Evolutionary conservation across 2,113 vertebrate species (phyloP), one percentile per base, ranked within the genome.

Genomic region (Syngnathoides biaculeatus): DNA sequence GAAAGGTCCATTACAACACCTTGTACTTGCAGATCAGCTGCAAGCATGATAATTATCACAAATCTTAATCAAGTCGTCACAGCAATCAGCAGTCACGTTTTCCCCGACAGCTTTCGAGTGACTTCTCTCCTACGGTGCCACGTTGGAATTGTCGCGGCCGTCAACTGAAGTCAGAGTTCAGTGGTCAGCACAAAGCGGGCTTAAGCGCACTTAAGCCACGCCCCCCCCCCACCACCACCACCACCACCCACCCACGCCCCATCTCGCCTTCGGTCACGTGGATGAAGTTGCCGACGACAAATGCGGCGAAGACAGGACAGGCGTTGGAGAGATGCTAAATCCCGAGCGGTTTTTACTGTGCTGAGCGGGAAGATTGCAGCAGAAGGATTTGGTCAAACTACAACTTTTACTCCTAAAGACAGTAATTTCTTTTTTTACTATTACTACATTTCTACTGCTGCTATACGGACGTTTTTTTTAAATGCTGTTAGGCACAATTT

Each of bases 121-220:
- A 42, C 22, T 68, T 62, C 58, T 53, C 68, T 57, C 52, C 65
- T 0, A 1, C 50, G 42, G 40, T 60, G 72, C 67, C 77, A 71
- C 68, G 3, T 5, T 64, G 48, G 10, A 82, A 80, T 80, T 78
- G 83, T 71, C 75, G 75, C 55, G 38, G 67, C 66, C 58, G 62
- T 69, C 72, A 75, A 69, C 11, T 78, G 68, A 55, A 85, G 82
- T 88, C 73, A 78, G 53, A 87, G 81, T 77, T 82, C 86, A 82
- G 60, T 67, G 74, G 82, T 81, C 84, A 83, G 79, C 78, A 83
- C 79, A 87, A 89, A 89, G 79, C 69, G 79, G 81, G 86, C 87
- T 88, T 89, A 84, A 26, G 78, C 43, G 60, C 67, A 74, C 78
- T 72, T 86, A 84, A 89, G 84, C 80, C 65, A 60, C 1, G 24